Base-by-base conservation (phyloP, 2,797 vertebrate species). In the Hyperoplus immaculatus region DNA sequence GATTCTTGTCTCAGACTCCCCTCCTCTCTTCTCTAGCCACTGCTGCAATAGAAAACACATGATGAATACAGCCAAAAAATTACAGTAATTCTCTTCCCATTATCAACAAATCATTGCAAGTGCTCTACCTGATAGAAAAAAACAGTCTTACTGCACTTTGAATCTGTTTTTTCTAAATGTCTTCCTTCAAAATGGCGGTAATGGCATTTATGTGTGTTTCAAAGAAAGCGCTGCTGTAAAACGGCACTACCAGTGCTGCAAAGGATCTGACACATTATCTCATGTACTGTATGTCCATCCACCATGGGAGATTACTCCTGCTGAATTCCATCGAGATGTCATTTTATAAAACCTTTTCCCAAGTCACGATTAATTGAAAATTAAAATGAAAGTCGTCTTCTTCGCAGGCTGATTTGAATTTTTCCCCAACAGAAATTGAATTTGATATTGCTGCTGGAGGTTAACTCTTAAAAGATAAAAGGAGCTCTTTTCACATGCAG, bases 151-250 rank as follows among this genome's bases (percentile, higher is more conserved):
- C 5, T 36, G 12, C 0, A 51, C 21, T 74, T 18, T 82, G 71
- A 29, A 29, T 29, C 29, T 29, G 29, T 29, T 29, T 29, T 29
- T 29, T 29, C 29, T 29, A 29, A 29, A 29, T 29, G 29, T 29
- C 29, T 29, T 29, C 29, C 29, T 29, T 29, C 29, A 76, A 73
- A 57, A 60, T 56, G 41, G 54, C 36, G 1, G 21, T 18, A 72
- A 39, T 49, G 14, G 9, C 54, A 61, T 70, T 80, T 69, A 80
- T 68, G 67, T 76, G 8, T 72, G 45, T 9, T 56, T 85, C 68
- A 87, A 80, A 78, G 75, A 51, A 82, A 88, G 81, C 47, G 78
- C 80, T 72, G 75, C 15, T 59, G 46, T 51, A 75, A 36, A 77
- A 71, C 80, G 46, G 72, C 64, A 18, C 7, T 6, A 56, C 50